Percentiles rank a stretch among this genome's conserved stretches.
phyloP scores from a whole-genome alignment of 2,797 vertebrate species.

The Poliocrania exsul region DNA sequence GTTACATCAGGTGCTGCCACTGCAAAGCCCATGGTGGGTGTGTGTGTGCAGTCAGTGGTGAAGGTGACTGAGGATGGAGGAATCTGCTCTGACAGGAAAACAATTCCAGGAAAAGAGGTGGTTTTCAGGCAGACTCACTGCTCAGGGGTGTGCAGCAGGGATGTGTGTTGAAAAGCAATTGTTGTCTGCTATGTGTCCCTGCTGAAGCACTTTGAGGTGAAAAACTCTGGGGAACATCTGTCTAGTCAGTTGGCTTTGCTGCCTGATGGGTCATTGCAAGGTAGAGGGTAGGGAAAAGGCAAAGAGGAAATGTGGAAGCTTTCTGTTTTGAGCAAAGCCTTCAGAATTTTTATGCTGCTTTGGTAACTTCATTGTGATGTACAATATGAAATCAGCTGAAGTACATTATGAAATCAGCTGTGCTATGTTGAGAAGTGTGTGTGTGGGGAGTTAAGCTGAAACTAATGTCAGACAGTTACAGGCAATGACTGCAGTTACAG shows the following conservation, averaged over 20 bases:
- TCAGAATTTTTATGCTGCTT: neutral
- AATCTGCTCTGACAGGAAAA: neutral
- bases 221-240: neutral
- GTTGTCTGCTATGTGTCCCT: neutral
- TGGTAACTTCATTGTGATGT: neutral
- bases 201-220: neutral
- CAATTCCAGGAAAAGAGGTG: neutral
- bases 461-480: neutral
- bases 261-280: neutral
- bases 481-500: neutral
- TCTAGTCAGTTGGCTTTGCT: neutral
- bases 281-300: neutral
- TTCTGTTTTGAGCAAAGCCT: neutral
- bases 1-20: neutral
- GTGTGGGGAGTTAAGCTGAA: neutral
- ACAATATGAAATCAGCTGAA: neutral
- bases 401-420: neutral
- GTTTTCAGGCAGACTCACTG: neutral
- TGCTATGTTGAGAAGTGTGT: neutral
- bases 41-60: neutral
- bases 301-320: neutral
- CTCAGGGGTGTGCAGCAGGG: neutral
- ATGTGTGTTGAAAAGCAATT: neutral
- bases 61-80: neutral
- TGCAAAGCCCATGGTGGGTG: neutral